Evolutionary conservation across 2,113 vertebrate genomes (phyloP).

Genomic region (Labrus mixtus): DNA sequence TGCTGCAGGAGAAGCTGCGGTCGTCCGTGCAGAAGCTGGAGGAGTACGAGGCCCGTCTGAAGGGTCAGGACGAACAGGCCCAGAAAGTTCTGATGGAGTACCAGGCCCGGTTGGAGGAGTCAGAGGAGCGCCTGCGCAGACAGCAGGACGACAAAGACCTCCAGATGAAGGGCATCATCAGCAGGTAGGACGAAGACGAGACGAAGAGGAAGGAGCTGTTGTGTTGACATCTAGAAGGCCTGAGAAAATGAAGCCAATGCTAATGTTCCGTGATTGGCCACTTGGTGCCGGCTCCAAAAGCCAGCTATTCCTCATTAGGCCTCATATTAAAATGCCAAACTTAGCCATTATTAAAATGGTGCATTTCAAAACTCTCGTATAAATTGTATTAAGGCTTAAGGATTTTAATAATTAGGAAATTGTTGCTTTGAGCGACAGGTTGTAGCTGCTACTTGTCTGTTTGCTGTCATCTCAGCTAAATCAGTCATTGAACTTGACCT

Average conservation of each 20-base stretch:
- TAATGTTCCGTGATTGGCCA: background rate
- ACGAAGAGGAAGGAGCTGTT: background rate
- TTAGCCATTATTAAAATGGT: no score
- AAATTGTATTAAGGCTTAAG: background rate
- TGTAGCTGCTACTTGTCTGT: background rate
- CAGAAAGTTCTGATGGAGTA: conserved; percentile 98
- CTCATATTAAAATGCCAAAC: no score
- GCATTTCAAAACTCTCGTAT: background rate
- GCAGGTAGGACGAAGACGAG: conserved; percentile 85
- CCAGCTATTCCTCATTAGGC: no score
- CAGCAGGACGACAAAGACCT: conserved; percentile 99
- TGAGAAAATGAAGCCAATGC: background rate
- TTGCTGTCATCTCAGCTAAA: no score
- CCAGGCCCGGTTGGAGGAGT: conserved; percentile 96
- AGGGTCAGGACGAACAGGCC: conserved; percentile 95
- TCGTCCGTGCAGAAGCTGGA: conserved; percentile 96
- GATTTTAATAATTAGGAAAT: background rate
- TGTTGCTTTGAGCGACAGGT: background rate
- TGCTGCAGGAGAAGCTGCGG: conserved; percentile 96
- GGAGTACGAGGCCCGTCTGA: conserved; percentile 94
- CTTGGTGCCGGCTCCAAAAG: background rate
- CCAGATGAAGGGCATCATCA: conserved; percentile 99
- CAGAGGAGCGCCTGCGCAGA: conserved; percentile 93
- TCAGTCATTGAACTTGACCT: no score
- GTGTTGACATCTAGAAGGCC: no score